Percentiles rank a stretch among this genome's conserved stretches.
phyloP scores from a whole-genome alignment of 2,113 vertebrate genomes.

The Podarcis raffonei region DNA sequence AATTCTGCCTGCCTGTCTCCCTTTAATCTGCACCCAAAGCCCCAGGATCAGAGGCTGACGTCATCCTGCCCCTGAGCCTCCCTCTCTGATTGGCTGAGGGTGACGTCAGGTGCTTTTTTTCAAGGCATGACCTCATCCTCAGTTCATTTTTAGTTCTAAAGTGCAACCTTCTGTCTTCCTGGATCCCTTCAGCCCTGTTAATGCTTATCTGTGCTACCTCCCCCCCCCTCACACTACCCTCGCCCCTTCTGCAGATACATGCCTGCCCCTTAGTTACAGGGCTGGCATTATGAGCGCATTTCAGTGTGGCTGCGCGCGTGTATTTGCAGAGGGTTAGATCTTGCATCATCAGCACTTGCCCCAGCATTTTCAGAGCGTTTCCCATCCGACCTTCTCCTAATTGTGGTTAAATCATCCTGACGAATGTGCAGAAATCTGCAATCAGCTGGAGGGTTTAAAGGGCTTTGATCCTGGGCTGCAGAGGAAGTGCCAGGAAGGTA shows the following conservation, averaged over 20 bases:
- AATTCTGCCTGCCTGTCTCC: conserved; percentile 29
- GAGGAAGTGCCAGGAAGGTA: conserved; percentile 22
- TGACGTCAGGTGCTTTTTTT: conserved; percentile 86
- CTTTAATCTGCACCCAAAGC: conserved; percentile 54
- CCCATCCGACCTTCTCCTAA: neutral
- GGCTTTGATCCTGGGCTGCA: conserved; percentile 7
- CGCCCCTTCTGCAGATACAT: conserved; percentile 44
- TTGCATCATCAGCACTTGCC: conserved; percentile 14
- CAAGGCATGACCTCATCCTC: conserved; percentile 90
- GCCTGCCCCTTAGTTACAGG: neutral
- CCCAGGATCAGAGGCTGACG: conserved; percentile 79
- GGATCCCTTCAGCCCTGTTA: conserved; percentile 53
- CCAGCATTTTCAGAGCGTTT: neutral
- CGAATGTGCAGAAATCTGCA: conserved; percentile 30
- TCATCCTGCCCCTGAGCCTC: conserved; percentile 79
- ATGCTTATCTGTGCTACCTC: conserved; percentile 47
- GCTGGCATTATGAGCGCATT: conserved; percentile 11
- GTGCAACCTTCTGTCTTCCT: conserved; percentile 74
- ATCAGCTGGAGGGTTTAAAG: neutral
- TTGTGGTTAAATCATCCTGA: conserved; percentile 13
- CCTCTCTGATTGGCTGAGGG: conserved; percentile 86
- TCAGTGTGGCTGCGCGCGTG: conserved; percentile 1
- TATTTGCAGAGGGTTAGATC: conserved; percentile 13
- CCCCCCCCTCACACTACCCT: conserved; percentile 41
- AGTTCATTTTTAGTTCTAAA: conserved; percentile 83